Percentiles rank a stretch among this genome's conserved stretches.
These are phyloP conservation scores for Steatornis caripensis DNA, from an alignment of 2,113 vertebrate genomes.

Conservation along the genomic window DNA sequence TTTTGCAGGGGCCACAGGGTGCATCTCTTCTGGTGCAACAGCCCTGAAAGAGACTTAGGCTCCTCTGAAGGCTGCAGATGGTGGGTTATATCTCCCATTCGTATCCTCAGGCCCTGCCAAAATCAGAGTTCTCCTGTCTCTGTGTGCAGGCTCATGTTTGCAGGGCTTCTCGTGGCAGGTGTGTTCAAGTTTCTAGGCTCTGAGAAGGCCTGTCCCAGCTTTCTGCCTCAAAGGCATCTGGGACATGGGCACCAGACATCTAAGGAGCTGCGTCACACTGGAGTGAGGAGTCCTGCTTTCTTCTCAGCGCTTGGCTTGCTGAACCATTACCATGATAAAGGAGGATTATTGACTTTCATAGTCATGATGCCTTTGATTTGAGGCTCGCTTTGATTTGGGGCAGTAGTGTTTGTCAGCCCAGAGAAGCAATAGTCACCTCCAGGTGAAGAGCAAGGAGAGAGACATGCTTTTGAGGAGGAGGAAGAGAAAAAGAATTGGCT, in stretches of 20 bases:
- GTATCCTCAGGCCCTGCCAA: background rate
- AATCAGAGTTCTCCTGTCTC: background rate
- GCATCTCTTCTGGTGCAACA: background rate
- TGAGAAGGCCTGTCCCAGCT: background rate
- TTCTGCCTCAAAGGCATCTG: background rate
- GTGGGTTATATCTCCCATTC: background rate
- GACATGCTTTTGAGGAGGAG: background rate
- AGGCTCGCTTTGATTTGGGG: slow-evolving; percentile 64
- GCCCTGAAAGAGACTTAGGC: background rate
- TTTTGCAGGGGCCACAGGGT: background rate
- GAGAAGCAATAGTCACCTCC: background rate
- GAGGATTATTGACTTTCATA: slow-evolving; percentile 82
- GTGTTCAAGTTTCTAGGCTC: background rate
- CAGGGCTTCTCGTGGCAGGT: background rate
- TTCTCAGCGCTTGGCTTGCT: background rate
- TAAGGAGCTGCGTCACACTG: background rate
- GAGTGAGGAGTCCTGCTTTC: background rate
- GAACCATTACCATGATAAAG: slow-evolving; percentile 76
- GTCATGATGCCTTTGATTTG: slow-evolving; percentile 77
- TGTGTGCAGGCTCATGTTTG: background rate
- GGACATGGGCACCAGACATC: background rate
- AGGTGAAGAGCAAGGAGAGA: slow-evolving; percentile 51
- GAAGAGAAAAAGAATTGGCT: slow-evolving; percentile 44
- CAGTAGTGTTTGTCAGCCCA: slow-evolving; percentile 5
- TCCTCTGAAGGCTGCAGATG: background rate